Percentiles rank a stretch among this genome's conserved stretches.
Evolutionary conservation across 2,113 vertebrate species (phyloP).

Genomic region (Psammodynastes pulverulentus): DNA sequence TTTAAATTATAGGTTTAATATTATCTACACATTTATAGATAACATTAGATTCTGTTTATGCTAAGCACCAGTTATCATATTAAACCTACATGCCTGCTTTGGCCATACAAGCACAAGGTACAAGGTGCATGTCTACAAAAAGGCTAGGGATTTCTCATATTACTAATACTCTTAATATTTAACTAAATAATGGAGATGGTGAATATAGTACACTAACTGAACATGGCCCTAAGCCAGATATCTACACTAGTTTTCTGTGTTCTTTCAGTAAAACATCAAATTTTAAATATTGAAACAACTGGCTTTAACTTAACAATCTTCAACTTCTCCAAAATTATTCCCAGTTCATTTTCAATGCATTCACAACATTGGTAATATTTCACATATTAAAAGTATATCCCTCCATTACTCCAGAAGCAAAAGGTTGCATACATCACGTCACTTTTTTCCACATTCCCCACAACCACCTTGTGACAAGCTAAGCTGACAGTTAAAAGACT

Average conservation of each 20-base stretch:
- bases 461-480: background rate
- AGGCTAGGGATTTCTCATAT: constrained; percentile 20
- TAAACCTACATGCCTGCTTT: background rate
- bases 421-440: background rate
- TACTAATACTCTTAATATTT: constrained; percentile 51
- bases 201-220: background rate
- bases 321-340: background rate
- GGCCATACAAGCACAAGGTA: background rate
- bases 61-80: background rate
- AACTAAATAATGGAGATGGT: constrained; percentile 31
- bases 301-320: background rate
- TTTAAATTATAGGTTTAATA: rapidly evolving
- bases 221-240: background rate
- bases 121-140: constrained; percentile 17
- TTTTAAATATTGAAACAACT: background rate
- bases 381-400: background rate
- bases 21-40: background rate
- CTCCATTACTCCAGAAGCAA: background rate
- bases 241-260: background rate
- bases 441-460: background rate
- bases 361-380: background rate
- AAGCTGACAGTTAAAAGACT: background rate
- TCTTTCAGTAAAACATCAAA: background rate
- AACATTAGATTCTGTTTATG: background rate
- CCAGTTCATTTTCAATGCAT: background rate